A percentile compares a stretch with the other conserved stretches of the same genome.
phyloP scores from a whole-genome alignment of 1,140 invertebrate genomes.

The Tetragnatha versicolor region DNA sequence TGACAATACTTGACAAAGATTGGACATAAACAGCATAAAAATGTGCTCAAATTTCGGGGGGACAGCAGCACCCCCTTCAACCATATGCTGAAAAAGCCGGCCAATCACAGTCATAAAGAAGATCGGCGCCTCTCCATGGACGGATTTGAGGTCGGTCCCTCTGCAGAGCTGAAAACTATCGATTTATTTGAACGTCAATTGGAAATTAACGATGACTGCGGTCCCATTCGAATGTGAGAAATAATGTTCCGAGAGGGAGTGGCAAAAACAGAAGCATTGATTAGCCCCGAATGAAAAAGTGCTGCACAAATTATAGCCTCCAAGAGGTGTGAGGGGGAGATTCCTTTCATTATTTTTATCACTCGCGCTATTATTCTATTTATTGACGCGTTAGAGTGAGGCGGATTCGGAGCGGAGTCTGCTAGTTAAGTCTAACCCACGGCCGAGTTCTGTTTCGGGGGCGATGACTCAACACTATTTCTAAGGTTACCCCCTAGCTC shows the following conservation, averaged over 20 bases:
- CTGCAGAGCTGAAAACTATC: neutral
- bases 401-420: too few species aligned
- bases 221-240: conserved; percentile 44
- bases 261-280: conserved; percentile 50
- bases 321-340: conserved; percentile 43
- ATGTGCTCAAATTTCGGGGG: too few species aligned
- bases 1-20: too few species aligned
- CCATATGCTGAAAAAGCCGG: too few species aligned
- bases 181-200: conserved; percentile 53
- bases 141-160: conserved; percentile 12
- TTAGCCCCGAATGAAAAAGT: conserved; percentile 37
- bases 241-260: conserved; percentile 23
- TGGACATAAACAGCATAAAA: too few species aligned
- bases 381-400: conserved; percentile 9
- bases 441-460: too few species aligned
- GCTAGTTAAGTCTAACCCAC: too few species aligned
- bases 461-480: too few species aligned
- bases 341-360: conserved; percentile 52
- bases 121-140: too few species aligned
- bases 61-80: too few species aligned
- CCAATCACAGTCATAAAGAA: too few species aligned
- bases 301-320: conserved; percentile 38
- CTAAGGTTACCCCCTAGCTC: too few species aligned
- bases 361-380: conserved; percentile 5
- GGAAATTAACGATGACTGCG: conserved; percentile 49